phyloP scores from a whole-genome alignment of 2,888 invertebrate genomes.

The Cataglyphis cursor region DNA sequence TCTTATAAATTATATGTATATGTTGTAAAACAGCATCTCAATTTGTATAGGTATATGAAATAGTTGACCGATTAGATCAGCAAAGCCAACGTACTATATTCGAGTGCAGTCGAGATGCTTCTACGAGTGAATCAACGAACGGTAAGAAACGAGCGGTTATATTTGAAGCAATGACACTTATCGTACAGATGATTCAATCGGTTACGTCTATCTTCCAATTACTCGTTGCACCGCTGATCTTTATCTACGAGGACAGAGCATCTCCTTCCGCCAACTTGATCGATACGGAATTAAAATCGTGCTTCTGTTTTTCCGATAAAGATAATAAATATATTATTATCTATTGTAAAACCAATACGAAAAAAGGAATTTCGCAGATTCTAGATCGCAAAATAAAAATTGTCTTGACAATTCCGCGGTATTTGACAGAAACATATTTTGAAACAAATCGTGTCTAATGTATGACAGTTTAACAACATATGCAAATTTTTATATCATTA shows the following conservation, averaged over 20 bases:
- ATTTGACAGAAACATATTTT: neutral
- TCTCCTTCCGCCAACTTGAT: slow-evolving; percentile 46
- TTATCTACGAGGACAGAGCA: slow-evolving; percentile 44
- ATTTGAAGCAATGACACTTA: slow-evolving; percentile 55
- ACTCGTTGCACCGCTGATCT: slow-evolving; percentile 44
- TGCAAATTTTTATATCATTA: neutral
- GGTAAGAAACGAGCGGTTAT: slow-evolving; percentile 51
- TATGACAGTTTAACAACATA: neutral
- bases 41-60: slow-evolving; percentile 1
- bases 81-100: slow-evolving; percentile 48
- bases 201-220: slow-evolving; percentile 55
- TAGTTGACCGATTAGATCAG: slow-evolving; percentile 36
- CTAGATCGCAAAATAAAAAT: neutral
- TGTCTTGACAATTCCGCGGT: neutral
- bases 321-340: slow-evolving; percentile 1
- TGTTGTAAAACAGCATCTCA: neutral
- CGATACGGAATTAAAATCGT: slow-evolving; percentile 48
- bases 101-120: slow-evolving; percentile 41
- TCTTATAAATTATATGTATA: neutral
- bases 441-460: too few relatives aligned
- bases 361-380: neutral
- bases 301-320: neutral
- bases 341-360: neutral
- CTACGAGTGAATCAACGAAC: slow-evolving; percentile 51
- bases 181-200: slow-evolving; percentile 54